phyloP scores from a whole-genome alignment of 1,140 invertebrate genomes.

The Danaus melanippus region DNA sequence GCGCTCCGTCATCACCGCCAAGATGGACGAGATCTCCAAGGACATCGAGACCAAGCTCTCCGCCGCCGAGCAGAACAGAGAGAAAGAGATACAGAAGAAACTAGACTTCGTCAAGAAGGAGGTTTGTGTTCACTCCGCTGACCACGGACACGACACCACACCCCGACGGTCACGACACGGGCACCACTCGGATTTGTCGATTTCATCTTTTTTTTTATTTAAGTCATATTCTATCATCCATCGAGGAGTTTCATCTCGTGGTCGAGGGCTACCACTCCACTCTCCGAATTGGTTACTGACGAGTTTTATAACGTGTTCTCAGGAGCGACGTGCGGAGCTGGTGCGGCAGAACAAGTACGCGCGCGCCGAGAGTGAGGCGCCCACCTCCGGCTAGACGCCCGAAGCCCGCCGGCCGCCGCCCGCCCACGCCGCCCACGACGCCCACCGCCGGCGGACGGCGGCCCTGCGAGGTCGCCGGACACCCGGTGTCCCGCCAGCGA shows the following conservation, averaged over 20 bases:
- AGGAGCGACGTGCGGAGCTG: conserved; percentile 88
- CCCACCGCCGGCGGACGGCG: conserved; percentile 10
- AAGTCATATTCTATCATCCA: no score
- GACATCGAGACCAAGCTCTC: conserved; percentile 83
- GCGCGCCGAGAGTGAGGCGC: conserved; percentile 48
- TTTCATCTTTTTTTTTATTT: no score
- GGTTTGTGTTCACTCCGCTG: conserved; percentile 56
- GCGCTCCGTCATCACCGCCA: conserved; percentile 76
- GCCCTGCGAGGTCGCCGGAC: neutral
- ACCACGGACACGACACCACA: no score
- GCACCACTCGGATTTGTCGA: no score
- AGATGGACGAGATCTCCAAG: conserved; percentile 77
- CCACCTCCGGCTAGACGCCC: conserved; percentile 41
- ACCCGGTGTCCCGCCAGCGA: neutral
- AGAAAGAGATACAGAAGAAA: conserved; percentile 85
- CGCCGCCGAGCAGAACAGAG: conserved; percentile 82
- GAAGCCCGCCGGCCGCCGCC: conserved; percentile 14
- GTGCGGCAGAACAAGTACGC: conserved; percentile 89
- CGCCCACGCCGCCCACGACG: conserved; percentile 14
- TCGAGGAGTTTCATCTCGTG: no score
- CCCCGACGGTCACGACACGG: no score
- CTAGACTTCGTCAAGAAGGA: conserved; percentile 85
- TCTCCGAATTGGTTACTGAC: neutral
- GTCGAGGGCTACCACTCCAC: no score
- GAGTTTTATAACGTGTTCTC: conserved; percentile 14